A percentile compares a stretch with the other conserved stretches of the same genome.
phyloP scores from a whole-genome alignment of 2,113 vertebrate species.

The Ceratotherium simum region DNA sequence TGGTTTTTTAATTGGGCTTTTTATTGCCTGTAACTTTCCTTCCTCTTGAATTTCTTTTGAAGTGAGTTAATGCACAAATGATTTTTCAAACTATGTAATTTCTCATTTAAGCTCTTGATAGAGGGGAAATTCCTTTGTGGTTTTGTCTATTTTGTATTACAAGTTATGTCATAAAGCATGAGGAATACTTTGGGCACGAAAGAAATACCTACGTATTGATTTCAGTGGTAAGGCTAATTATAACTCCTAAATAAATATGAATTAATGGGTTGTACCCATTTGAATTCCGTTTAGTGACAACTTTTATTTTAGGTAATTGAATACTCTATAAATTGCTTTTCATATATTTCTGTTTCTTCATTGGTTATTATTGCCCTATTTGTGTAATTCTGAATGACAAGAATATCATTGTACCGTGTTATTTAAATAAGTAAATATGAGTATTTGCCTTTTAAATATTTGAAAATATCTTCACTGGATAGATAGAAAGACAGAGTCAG shows the following conservation, averaged over 20 bases:
- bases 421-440: not conserved
- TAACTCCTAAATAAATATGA: slow-evolving; percentile 20
- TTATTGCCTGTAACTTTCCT: not conserved
- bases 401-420: not conserved
- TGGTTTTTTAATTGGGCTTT: slow-evolving; percentile 1
- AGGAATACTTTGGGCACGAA: not conserved
- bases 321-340: not conserved
- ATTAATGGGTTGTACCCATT: not conserved
- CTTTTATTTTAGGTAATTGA: not conserved
- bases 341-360: not conserved
- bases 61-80: slow-evolving; percentile 21
- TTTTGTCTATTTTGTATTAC: slow-evolving; percentile 23
- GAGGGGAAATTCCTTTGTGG: not conserved
- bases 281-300: not conserved
- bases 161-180: not conserved
- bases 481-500: not conserved
- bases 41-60: slow-evolving; percentile 63
- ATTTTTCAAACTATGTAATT: slow-evolving; percentile 26
- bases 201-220: not conserved
- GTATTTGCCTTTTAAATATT: not conserved
- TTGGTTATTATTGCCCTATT: not conserved
- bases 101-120: slow-evolving; percentile 16
- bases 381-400: not conserved
- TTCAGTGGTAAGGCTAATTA: not conserved
- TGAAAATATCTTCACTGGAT: not conserved